Evolutionary conservation across 2,888 invertebrate species (phyloP).

Genomic region (Caenorhabditis auriculariae): DNA sequence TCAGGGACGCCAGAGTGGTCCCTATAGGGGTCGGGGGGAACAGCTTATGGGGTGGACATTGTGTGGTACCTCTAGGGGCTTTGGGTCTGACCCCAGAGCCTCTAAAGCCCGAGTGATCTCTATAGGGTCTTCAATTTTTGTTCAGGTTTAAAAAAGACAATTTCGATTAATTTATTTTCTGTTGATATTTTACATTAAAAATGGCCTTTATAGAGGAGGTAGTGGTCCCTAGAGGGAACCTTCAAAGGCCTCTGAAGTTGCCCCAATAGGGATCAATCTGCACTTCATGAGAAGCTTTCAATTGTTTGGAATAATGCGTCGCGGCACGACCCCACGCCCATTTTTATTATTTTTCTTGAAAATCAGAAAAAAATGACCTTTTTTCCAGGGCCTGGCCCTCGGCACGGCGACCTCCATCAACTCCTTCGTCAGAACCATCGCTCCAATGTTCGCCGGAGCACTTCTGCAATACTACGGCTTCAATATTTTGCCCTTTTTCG

Average conservation of each 20-base stretch:
- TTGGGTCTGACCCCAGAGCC: no score
- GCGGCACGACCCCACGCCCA: neutral
- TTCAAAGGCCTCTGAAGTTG: no score
- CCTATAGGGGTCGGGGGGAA: no score
- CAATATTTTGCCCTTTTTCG: constrained; percentile 28
- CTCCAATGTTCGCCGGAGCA: constrained; percentile 42
- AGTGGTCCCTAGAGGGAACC: no score
- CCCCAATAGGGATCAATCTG: no score
- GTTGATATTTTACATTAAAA: no score
- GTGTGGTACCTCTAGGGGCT: no score
- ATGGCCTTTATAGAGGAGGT: no score
- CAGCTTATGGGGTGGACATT: no score
- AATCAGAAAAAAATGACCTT: neutral
- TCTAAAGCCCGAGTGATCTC: no score
- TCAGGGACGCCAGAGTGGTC: no score
- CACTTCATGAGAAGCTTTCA: constrained; percentile 1
- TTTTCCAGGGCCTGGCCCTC: constrained; percentile 47
- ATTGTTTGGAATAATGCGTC: neutral
- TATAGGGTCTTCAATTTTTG: neutral
- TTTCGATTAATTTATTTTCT: no score
- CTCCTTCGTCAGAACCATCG: constrained; percentile 42
- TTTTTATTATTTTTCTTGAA: constrained; percentile 1
- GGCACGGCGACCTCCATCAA: constrained; percentile 46
- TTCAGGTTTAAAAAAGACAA: neutral
- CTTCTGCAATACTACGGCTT: constrained; percentile 40